Conservation (phyloP, 2,797 vertebrate species). For the Scolopax rusticola region DNA sequence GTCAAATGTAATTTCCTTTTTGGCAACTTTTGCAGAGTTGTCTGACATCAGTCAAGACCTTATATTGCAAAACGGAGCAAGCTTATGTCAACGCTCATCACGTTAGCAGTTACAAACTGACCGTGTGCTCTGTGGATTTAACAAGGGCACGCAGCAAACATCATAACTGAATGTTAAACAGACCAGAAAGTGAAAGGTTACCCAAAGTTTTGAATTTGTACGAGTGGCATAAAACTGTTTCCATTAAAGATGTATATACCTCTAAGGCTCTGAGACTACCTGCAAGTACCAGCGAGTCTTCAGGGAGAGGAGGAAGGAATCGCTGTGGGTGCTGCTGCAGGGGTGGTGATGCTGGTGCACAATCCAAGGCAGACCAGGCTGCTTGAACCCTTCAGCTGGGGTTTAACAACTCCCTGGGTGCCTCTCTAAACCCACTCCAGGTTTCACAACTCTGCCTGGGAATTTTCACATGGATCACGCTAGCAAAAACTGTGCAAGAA, state of each 20-base stretch:
- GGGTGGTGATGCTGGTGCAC: neutral
- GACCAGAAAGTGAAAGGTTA: neutral
- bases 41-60: neutral
- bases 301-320: neutral
- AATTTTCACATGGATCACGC: fast-evolving
- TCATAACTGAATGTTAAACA: neutral
- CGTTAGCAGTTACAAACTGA: neutral
- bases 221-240: neutral
- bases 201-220: neutral
- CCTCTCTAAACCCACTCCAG: neutral
- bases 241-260: neutral
- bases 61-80: neutral
- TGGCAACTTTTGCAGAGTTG: neutral
- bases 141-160: neutral
- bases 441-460: neutral
- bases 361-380: neutral
- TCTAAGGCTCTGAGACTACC: neutral
- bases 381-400: fast-evolving
- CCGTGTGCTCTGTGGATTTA: fast-evolving
- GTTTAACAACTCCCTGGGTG: neutral
- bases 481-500: neutral
- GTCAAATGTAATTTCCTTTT: neutral
- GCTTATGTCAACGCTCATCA: neutral
- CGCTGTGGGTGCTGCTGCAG: neutral
- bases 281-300: neutral